A percentile compares a stretch with the other conserved stretches of the same genome.
Evolutionary conservation across 2,888 invertebrate genomes (phyloP).

Genomic region (Scelioninae gen. 2): DNA sequence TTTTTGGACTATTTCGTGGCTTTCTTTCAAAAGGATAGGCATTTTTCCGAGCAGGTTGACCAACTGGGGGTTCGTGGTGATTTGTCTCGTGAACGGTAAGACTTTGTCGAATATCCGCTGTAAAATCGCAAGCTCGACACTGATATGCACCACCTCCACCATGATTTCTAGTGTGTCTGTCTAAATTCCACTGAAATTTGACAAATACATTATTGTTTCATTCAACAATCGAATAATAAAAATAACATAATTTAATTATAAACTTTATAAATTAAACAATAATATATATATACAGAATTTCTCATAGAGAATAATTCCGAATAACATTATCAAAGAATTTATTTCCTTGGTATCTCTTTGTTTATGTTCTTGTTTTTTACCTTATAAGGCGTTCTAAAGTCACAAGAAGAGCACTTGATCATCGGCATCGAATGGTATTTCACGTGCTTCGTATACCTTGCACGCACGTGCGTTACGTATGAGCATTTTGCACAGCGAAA

Average conservation of each 20-base stretch:
- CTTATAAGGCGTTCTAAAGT: slow-evolving; percentile 88
- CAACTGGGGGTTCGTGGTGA: slow-evolving; percentile 89
- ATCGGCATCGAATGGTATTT: slow-evolving; percentile 96
- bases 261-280: too few relatives aligned
- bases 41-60: slow-evolving; percentile 76
- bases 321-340: too few relatives aligned
- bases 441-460: slow-evolving; percentile 93
- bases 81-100: slow-evolving; percentile 94
- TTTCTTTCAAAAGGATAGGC: slow-evolving; percentile 70
- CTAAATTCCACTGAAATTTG: slow-evolving; percentile 89
- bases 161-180: slow-evolving; percentile 94
- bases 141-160: slow-evolving; percentile 89
- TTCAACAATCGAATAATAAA: too few relatives aligned
- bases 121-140: slow-evolving; percentile 92
- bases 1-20: slow-evolving; percentile 70
- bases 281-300: too few relatives aligned
- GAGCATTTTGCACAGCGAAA: slow-evolving; percentile 94
- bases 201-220: too few relatives aligned
- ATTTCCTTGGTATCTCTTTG: too few relatives aligned
- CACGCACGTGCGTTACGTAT: slow-evolving; percentile 93
- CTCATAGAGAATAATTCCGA: not conserved
- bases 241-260: too few relatives aligned
- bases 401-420: slow-evolving; percentile 95
- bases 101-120: slow-evolving; percentile 93
- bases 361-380: too few relatives aligned